These are phyloP conservation scores for Strigamia transsilvanica DNA, from an alignment of 2,888 invertebrate genomes.

Conservation along the genomic window DNA sequence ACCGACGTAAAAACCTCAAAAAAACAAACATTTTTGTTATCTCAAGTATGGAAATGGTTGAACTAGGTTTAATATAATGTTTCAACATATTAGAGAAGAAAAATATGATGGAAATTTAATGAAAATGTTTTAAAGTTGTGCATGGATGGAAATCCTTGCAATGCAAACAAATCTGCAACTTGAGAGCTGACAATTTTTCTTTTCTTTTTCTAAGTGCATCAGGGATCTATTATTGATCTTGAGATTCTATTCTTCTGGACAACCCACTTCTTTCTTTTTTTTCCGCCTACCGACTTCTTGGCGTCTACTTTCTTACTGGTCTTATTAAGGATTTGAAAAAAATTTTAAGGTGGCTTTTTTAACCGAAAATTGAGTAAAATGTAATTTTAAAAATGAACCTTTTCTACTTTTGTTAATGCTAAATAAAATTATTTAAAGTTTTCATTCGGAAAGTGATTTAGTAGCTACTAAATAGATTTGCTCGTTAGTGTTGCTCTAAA, in stretches of 20 bases:
- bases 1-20: not conserved
- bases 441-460: no score
- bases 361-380: not conserved
- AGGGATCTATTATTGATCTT: slow-evolving; percentile 36
- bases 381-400: no score
- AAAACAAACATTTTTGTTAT: not conserved
- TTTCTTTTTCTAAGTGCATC: slow-evolving; percentile 29
- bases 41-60: not conserved
- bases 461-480: no score
- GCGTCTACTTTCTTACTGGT: slow-evolving; percentile 27
- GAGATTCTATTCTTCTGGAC: slow-evolving; percentile 29
- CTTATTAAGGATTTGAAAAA: not conserved
- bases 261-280: not conserved
- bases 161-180: slow-evolving; percentile 5
- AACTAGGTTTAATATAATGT: not conserved
- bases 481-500: no score
- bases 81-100: not conserved
- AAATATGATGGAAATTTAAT: not conserved
- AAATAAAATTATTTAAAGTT: no score
- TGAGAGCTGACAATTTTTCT: not conserved
- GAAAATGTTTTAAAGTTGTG: slow-evolving; percentile 20
- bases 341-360: not conserved
- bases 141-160: not conserved
- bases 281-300: slow-evolving; percentile 27
- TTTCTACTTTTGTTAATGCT: no score